Evolutionary conservation across 2,888 invertebrate genomes (phyloP), one percentile per base, ranked within the genome.

Genomic region (Ophonus ardosiacus): DNA sequence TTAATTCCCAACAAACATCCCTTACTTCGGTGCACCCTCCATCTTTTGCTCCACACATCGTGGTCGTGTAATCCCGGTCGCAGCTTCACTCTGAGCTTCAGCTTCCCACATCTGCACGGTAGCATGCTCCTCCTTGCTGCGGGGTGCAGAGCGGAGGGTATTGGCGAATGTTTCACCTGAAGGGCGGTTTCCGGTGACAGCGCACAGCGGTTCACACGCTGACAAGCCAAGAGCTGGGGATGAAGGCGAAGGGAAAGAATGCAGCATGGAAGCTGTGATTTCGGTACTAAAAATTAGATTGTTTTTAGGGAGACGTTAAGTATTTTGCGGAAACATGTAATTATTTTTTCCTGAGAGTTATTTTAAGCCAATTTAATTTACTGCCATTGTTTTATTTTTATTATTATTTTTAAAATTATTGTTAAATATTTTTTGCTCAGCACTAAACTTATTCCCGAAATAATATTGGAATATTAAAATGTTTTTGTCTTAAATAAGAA

Each of bases 101-200:
- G 71, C 71, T 74, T 78, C 90, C 90, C 90, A 90, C 89, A 89
- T 89, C 89, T 89, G 88, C 86, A 71, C 84, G 86, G 86, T 43
- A 74, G 85, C 88, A 40, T 40, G 79, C 59, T 43, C 76, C 81
- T 65, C 71, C 43, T 31, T 6, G 3, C 71, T 56, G 56, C 78
- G 56, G 84, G 43, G 51, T n/a, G 24, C 24, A 43, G 71, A 31
- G 81, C 15, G 17, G 43, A 8, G 81, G 43, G 31, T 71, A 51
- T 56, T 24, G 84, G 78, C 63, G 83, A 76, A 76, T 76, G 80
- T 74, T 76, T 89, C 89, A 90, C 90, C 90, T 90, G 90, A 90
- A 89, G 90, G 90, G 90, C 89, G 90, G 90, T 88, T 90, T 90
- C 90, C 90, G 90, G 90, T 90, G 90, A 89, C 89, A 76, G 43